phyloP scores from a whole-genome alignment of 2,797 vertebrate species.

The Lemur catta region DNA sequence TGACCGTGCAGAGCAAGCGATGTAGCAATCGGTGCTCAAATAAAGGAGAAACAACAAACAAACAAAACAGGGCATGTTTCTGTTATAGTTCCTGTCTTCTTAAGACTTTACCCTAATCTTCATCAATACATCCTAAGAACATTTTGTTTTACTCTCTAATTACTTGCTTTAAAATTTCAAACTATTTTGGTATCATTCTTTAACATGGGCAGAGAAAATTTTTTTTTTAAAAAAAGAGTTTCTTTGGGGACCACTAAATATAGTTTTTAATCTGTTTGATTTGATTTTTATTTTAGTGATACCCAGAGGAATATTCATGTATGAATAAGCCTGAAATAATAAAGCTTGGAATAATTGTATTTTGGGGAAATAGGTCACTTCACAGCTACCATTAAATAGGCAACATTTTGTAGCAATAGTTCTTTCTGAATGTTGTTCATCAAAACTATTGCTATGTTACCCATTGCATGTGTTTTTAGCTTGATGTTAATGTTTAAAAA shows the following conservation, averaged over 20 bases:
- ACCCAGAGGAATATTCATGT: slow-evolving; percentile 55
- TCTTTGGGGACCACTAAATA: slow-evolving; percentile 68
- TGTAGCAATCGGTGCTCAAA: background rate
- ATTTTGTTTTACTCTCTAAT: slow-evolving; percentile 32
- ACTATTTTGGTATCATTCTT: background rate
- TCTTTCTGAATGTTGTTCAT: background rate
- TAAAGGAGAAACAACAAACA: background rate
- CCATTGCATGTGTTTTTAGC: background rate
- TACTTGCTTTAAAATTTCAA: slow-evolving; percentile 16
- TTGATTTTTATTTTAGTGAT: slow-evolving; percentile 69
- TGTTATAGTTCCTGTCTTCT: background rate
- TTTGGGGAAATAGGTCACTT: slow-evolving; percentile 68
- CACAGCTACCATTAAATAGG: slow-evolving; percentile 12
- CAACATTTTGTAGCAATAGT: background rate
- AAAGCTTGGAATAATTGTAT: slow-evolving; percentile 51
- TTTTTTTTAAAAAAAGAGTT: background rate
- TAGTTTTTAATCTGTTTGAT: slow-evolving; percentile 70
- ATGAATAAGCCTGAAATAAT: slow-evolving; percentile 66
- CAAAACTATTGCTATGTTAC: background rate
- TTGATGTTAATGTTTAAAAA: background rate
- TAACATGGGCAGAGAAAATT: background rate
- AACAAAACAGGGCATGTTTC: background rate
- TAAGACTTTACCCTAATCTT: background rate
- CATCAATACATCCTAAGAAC: background rate
- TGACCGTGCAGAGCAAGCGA: background rate